These are phyloP conservation scores for Cinclus cinclus DNA, from an alignment of 2,113 vertebrate genomes.

Conservation along the genomic window DNA sequence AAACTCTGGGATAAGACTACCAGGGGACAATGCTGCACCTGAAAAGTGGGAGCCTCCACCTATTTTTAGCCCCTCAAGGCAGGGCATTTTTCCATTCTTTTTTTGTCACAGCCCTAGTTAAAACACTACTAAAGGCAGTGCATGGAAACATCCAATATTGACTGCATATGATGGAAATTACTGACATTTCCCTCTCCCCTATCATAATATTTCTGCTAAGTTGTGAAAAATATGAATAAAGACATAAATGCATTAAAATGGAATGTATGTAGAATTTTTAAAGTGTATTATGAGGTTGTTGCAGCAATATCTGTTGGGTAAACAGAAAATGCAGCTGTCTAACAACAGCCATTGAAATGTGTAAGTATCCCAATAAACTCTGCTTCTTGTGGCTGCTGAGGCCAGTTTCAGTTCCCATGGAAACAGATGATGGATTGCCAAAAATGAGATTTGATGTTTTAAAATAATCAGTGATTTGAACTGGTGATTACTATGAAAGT, in stretches of 20 bases:
- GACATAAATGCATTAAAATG: conserved; percentile 11
- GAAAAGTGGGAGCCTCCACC: not conserved
- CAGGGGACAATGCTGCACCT: not conserved
- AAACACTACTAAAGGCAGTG: not conserved
- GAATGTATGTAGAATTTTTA: not conserved
- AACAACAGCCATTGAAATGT: conserved; percentile 46
- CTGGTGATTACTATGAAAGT: conserved; percentile 27
- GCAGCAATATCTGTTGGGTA: conserved; percentile 31
- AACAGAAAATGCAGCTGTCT: conserved; percentile 55
- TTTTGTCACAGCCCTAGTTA: not conserved
- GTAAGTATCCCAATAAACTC: conserved; percentile 55
- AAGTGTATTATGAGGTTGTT: not conserved
- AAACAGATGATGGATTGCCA: conserved; percentile 63
- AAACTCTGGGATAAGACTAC: not conserved
- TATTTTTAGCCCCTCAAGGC: not conserved
- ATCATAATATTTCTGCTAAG: not conserved
- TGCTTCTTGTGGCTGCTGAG: conserved; percentile 20
- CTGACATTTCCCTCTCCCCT: not conserved
- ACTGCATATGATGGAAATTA: not conserved
- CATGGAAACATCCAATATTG: not conserved
- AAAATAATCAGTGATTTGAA: conserved; percentile 63
- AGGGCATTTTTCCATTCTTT: not conserved
- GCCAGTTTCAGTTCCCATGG: conserved; percentile 61
- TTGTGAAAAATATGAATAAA: not conserved
- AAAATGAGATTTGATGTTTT: conserved; percentile 59